phyloP scores from a whole-genome alignment of 1,140 invertebrate genomes.

The Laupala kohalensis region DNA sequence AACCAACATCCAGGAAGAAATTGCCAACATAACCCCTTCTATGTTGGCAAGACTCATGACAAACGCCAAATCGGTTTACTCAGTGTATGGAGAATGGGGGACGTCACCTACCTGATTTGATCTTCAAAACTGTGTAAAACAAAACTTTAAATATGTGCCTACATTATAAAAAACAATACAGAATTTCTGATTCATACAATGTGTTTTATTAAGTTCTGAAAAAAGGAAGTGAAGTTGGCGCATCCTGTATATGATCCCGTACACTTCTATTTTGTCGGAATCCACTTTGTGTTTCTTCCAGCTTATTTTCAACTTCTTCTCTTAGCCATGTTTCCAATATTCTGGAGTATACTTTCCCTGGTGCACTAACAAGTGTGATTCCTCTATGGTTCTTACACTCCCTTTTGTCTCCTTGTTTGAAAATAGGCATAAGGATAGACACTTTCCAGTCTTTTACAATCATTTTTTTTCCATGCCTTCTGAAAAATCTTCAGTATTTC shows the following conservation, averaged over 20 bases:
- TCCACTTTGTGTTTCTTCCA: too few species aligned
- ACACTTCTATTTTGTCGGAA: too few species aligned
- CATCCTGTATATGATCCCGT: conserved; percentile 4
- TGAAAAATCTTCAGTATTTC: too few species aligned
- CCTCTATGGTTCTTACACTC: too few species aligned
- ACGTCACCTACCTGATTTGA: conserved; percentile 8
- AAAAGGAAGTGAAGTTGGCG: not conserved
- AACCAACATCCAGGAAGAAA: conserved; percentile 9
- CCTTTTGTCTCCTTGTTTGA: too few species aligned
- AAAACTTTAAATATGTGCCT: conserved; percentile 6
- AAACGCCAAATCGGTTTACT: conserved; percentile 11
- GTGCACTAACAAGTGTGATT: too few species aligned
- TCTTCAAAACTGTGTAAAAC: conserved; percentile 5
- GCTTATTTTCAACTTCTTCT: too few species aligned
- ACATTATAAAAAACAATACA: conserved; percentile 12
- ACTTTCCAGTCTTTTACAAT: too few species aligned
- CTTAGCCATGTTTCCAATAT: too few species aligned
- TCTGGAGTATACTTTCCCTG: too few species aligned
- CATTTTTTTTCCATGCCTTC: too few species aligned
- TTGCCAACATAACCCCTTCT: conserved; percentile 9
- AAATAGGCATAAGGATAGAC: too few species aligned
- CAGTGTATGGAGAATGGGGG: conserved; percentile 9
- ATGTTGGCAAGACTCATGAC: conserved; percentile 7
- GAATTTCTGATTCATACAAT: conserved; percentile 1
- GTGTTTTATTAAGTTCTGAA: not conserved